phyloP scores from a whole-genome alignment of 2,113 vertebrate species.

The Ptychochromis oligacanthus region DNA sequence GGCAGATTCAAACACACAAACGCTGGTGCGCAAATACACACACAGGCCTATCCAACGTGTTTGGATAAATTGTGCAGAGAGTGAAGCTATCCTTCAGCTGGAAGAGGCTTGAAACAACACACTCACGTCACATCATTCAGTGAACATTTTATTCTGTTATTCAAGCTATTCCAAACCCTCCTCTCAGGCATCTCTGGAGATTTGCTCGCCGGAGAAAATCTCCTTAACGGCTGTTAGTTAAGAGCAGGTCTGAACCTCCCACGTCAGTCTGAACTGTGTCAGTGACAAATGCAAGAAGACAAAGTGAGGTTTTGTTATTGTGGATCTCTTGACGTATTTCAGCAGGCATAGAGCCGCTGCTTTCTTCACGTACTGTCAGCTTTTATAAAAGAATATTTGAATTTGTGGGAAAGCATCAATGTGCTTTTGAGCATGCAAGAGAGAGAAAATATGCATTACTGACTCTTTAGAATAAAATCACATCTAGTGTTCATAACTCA shows the following conservation, averaged over 20 bases:
- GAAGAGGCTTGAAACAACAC: constrained; percentile 23
- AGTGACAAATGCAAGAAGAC: constrained; percentile 4
- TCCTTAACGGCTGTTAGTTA: constrained; percentile 9
- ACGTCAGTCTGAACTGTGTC: constrained; percentile 8
- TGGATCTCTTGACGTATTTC: background rate
- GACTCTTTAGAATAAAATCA: too few species aligned
- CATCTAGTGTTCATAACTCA: background rate
- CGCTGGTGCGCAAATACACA: background rate
- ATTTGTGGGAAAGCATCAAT: background rate
- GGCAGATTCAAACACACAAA: constrained; percentile 8
- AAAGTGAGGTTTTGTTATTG: background rate
- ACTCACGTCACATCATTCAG: constrained; percentile 40
- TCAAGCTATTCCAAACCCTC: constrained; percentile 20
- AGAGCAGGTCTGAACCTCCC: background rate
- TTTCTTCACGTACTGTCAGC: constrained; percentile 7
- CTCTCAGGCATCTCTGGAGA: constrained; percentile 11
- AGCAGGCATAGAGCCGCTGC: background rate
- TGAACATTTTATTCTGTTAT: constrained; percentile 42
- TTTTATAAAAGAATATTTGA: background rate
- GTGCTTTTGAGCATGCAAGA: background rate
- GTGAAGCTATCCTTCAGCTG: constrained; percentile 29
- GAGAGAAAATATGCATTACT: background rate
- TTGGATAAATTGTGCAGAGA: constrained; percentile 27
- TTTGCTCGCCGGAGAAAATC: background rate
- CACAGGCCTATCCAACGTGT: constrained; percentile 1